Conservation (phyloP, 2,888 invertebrate species). For the Epiblema foenella region DNA sequence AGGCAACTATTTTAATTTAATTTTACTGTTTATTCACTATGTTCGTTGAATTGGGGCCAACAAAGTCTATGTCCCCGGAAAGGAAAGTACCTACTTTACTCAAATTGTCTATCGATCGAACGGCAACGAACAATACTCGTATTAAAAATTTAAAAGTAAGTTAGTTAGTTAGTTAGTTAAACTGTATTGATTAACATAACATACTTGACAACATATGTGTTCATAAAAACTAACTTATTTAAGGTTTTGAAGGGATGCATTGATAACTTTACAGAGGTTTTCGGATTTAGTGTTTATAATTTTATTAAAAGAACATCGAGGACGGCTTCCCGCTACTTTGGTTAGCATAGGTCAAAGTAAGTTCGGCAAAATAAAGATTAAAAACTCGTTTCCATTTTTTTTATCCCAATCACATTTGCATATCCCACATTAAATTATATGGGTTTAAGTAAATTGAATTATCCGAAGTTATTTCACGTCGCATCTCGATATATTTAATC, state of each 20-base stretch:
- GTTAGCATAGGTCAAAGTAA: not conserved
- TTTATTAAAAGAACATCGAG: not conserved
- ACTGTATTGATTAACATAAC: no score
- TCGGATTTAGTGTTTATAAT: not conserved
- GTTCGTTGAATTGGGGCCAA: not conserved
- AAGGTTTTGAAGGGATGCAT: no score
- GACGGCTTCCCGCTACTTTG: not conserved
- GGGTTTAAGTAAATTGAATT: slow-evolving; percentile 25
- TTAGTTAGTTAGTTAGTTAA: no score
- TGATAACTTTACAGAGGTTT: not conserved
- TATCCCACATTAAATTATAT: slow-evolving; percentile 6
- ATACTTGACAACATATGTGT: no score
- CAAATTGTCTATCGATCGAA: not conserved
- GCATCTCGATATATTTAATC: slow-evolving; percentile 41
- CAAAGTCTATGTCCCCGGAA: not conserved
- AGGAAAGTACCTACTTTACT: not conserved
- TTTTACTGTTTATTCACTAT: not conserved
- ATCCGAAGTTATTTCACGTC: slow-evolving; percentile 27
- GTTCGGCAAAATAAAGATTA: not conserved
- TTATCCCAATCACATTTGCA: slow-evolving; percentile 3
- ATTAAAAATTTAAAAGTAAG: not conserved
- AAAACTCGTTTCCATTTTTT: not conserved
- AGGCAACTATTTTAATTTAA: no score
- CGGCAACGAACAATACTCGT: not conserved
- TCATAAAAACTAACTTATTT: not conserved